phyloP scores from a whole-genome alignment of 2,113 vertebrate genomes.

The Ophiodon elongatus region DNA sequence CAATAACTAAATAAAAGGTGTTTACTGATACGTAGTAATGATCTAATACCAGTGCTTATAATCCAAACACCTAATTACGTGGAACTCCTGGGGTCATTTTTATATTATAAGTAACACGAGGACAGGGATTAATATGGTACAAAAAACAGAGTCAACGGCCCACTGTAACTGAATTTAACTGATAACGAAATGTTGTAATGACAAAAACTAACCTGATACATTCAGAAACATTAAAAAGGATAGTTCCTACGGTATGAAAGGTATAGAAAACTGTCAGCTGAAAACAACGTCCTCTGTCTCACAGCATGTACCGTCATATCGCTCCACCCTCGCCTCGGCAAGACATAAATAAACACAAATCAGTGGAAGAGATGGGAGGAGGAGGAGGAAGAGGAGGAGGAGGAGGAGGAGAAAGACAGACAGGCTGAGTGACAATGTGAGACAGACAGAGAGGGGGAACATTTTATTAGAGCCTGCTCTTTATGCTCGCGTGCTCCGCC shows the following conservation, averaged over 20 bases:
- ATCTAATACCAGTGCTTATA: not conserved
- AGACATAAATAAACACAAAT: constrained; percentile 47
- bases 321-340: not conserved
- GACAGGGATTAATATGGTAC: not conserved
- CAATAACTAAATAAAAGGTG: not conserved
- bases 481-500: constrained; percentile 31
- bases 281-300: not conserved
- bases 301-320: not conserved
- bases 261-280: not conserved
- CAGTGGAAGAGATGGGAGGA: not conserved
- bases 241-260: not conserved
- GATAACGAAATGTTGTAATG: not conserved
- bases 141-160: not conserved
- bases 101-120: not conserved
- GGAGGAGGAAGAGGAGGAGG: not conserved
- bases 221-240: not conserved
- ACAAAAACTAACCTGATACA: not conserved
- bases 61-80: not conserved
- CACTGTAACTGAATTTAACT: not conserved
- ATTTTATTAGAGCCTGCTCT: constrained; percentile 56
- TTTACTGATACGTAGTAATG: not conserved
- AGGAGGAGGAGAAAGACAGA: constrained; percentile 25
- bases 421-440: constrained; percentile 22
- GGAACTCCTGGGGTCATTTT: not conserved
- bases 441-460: constrained; percentile 14